phyloP scores from a whole-genome alignment of 1,140 invertebrate species.

The Diabrotica virgifera region DNA sequence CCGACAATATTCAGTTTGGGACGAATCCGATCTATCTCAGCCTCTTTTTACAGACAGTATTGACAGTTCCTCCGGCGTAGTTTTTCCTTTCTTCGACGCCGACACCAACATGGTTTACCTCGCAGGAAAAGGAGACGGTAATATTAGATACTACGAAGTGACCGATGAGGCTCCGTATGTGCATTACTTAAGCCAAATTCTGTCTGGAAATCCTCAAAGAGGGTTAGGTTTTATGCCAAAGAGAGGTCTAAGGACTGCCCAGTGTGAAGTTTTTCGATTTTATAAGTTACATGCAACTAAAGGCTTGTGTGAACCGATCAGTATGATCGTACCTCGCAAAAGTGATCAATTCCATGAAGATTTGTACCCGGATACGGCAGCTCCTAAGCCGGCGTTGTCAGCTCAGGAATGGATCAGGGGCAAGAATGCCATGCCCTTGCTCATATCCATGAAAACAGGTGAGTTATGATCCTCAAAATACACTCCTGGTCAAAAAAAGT shows the following conservation, averaged over 20 bases:
- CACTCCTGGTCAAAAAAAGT: no score
- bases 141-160: slow-evolving; percentile 93
- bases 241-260: slow-evolving; percentile 75
- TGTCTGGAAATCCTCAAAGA: slow-evolving; percentile 86
- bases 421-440: slow-evolving; percentile 73
- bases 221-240: slow-evolving; percentile 92
- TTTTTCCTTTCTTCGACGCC: slow-evolving; percentile 90
- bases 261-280: slow-evolving; percentile 87
- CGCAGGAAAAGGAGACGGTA: slow-evolving; percentile 82
- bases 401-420: slow-evolving; percentile 87
- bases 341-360: slow-evolving; percentile 73
- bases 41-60: slow-evolving; percentile 81
- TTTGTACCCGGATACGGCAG: slow-evolving; percentile 88
- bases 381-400: slow-evolving; percentile 76
- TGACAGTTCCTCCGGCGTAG: slow-evolving; percentile 87
- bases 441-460: slow-evolving; percentile 83
- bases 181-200: slow-evolving; percentile 87
- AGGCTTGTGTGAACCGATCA: slow-evolving; percentile 84
- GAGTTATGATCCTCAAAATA: slow-evolving; percentile 23
- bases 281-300: slow-evolving; percentile 89
- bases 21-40: slow-evolving; percentile 71
- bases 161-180: slow-evolving; percentile 80
- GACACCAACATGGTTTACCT: slow-evolving; percentile 80
- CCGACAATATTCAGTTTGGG: slow-evolving; percentile 86
- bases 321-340: slow-evolving; percentile 90